These are phyloP conservation scores for Nothocercus julius DNA, from an alignment of 2,113 vertebrate genomes.

Conservation along the genomic window DNA sequence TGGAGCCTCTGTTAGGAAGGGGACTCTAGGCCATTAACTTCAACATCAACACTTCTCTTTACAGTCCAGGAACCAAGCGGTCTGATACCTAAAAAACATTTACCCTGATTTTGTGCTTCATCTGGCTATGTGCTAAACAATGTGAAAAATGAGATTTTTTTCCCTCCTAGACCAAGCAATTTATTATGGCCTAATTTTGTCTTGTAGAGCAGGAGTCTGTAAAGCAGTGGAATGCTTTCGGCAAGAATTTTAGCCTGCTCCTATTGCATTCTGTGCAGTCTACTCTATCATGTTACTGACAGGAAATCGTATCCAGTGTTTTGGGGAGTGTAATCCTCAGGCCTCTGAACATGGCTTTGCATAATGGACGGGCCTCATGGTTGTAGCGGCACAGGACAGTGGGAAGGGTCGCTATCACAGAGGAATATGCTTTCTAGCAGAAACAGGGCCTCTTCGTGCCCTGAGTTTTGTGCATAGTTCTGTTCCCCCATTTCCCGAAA, in stretches of 20 bases:
- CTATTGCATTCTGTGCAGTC: not conserved
- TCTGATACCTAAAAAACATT: not conserved
- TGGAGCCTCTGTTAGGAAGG: not conserved
- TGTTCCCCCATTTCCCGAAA: not conserved
- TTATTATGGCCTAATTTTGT: not conserved
- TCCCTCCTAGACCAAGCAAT: not conserved
- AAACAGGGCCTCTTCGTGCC: not conserved
- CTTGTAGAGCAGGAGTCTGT: not conserved
- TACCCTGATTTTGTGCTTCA: not conserved
- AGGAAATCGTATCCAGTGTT: not conserved
- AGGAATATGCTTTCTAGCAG: not conserved
- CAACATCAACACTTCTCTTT: not conserved
- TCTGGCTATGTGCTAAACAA: not conserved
- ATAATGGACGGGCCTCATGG: not conserved
- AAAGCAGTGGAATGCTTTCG: not conserved
- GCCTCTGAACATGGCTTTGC: not conserved
- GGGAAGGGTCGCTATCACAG: not conserved
- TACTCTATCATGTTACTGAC: not conserved
- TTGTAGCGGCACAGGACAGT: not conserved
- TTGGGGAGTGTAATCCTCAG: not conserved
- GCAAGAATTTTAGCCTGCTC: not conserved
- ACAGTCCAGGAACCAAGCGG: not conserved
- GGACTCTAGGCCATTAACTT: not conserved
- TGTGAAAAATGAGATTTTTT: not conserved
- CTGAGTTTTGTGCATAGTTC: not conserved